Base-by-base conservation (phyloP, 2,888 invertebrate species). In the Argyresthia goedartella region DNA sequence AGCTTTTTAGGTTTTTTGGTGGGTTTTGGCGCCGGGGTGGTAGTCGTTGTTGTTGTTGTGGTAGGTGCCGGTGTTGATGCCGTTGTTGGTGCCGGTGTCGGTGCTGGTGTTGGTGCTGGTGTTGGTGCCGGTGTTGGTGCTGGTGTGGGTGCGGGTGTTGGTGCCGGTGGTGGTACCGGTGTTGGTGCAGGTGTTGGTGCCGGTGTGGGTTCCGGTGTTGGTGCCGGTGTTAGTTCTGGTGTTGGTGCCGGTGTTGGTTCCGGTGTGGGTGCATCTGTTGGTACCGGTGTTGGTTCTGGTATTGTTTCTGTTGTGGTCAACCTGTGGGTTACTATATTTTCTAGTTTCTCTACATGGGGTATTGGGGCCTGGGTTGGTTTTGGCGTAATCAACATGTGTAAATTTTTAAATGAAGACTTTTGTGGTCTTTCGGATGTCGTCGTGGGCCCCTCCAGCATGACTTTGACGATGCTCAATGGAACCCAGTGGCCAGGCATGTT, bases 401-500 rank as follows among this genome's bases (percentile, higher is more conserved):
- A 25, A 4, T 25, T 25, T n/a, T n/a, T n/a, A n/a, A n/a, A n/a
- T n/a, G n/a, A n/a, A 25, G 25, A 4, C 6, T 25, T 25, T 25
- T 25, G 2, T 25, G 25, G 25, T 25, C 3, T 6, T 25, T 25
- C 25, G 25, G 6, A 25, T 25, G 47, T 34, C 15, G 55, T 33
- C n/a, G 50, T n/a, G 13, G 49, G 36, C 34, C 34, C 15, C 42
- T 57, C 55, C 10, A 68, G 41, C 0, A 66, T 63, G 1, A 60
- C 56, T 60, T 71, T 74, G 0, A 75, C 53, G 3, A 76, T 57
- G 49, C 72, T 75, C 1, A 61, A 36, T 1, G 76, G 76, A 1
- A 76, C 54, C 76, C 76, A 76, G 53, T 76, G 76, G 3, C 76
- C 67, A 0, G 76, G 76, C 65, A 76, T 64, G 4, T 66, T 57